Evolutionary conservation across 1,140 invertebrate genomes (phyloP).

Genomic region (Drosophila quadrilineata): DNA sequence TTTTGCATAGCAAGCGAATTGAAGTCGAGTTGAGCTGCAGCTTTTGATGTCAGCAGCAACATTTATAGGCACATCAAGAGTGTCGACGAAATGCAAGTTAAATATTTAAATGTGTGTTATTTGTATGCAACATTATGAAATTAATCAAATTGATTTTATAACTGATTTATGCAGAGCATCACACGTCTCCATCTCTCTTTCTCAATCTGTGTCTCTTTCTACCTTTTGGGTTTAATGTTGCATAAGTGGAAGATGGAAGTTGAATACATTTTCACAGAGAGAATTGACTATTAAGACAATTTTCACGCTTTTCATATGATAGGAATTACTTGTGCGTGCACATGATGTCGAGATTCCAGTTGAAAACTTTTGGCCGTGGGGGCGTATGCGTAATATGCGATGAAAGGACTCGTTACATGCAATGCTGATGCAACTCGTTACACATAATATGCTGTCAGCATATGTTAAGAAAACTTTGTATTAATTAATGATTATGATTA

Average conservation of each 20-base stretch:
- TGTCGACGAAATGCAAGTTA: constrained; percentile 23
- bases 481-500: constrained; percentile 15
- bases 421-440: constrained; percentile 13
- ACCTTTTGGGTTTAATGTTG: constrained; percentile 22
- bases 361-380: constrained; percentile 3
- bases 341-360: neutral
- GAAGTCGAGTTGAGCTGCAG: neutral
- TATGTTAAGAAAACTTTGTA: neutral
- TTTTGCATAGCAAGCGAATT: constrained; percentile 62
- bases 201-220: neutral
- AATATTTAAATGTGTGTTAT: constrained; percentile 54
- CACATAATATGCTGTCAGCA: neutral
- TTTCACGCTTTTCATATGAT: no score
- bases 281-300: no score
- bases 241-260: no score
- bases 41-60: constrained; percentile 26
- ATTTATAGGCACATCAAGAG: no score
- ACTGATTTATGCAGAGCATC: constrained; percentile 43
- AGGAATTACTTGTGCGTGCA: neutral
- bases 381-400: constrained; percentile 28
- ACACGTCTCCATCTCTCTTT: neutral
- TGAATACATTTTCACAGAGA: no score
- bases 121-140: constrained; percentile 47
- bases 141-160: constrained; percentile 55
- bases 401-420: constrained; percentile 7